Evolutionary conservation across 2,888 invertebrate genomes (phyloP).

Genomic region (Erebia palarica): DNA sequence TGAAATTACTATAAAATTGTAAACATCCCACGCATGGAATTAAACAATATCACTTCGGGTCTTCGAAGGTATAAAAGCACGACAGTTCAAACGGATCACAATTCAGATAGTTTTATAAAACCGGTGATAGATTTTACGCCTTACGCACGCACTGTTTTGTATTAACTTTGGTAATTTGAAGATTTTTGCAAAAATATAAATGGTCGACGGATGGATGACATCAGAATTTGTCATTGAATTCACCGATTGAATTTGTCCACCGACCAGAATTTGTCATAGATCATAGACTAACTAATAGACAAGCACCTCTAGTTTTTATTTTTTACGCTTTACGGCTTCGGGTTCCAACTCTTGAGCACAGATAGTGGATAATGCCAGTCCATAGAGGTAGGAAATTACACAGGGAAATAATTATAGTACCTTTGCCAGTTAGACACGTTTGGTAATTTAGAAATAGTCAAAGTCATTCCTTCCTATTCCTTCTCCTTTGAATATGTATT

Average conservation of each 20-base stretch:
- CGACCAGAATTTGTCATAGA: slow-evolving; percentile 35
- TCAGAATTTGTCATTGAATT: slow-evolving; percentile 37
- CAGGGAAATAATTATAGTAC: neutral
- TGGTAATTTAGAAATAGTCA: too few species aligned
- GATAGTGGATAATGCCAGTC: too few species aligned
- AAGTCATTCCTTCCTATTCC: too few species aligned
- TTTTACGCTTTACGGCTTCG: too few species aligned
- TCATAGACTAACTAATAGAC: slow-evolving; percentile 8
- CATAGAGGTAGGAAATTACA: too few species aligned
- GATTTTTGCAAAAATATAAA: slow-evolving; percentile 38
- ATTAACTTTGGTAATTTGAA: slow-evolving; percentile 31
- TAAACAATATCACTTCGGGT: slow-evolving; percentile 35
- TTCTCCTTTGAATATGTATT: too few species aligned
- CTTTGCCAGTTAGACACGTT: neutral
- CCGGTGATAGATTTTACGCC: neutral
- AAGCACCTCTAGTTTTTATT: neutral
- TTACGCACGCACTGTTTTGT: slow-evolving; percentile 22
- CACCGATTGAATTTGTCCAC: too few species aligned
- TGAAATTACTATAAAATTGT: slow-evolving; percentile 47
- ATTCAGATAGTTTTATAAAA: slow-evolving; percentile 3
- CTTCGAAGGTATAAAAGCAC: slow-evolving; percentile 8
- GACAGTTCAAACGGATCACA: neutral
- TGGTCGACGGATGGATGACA: slow-evolving; percentile 48
- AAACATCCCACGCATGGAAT: slow-evolving; percentile 74
- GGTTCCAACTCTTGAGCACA: too few species aligned